Evolutionary conservation across 1,140 invertebrate species (phyloP), one percentile per base, ranked within the genome.

Genomic region (Brachionus rotundiformis): DNA sequence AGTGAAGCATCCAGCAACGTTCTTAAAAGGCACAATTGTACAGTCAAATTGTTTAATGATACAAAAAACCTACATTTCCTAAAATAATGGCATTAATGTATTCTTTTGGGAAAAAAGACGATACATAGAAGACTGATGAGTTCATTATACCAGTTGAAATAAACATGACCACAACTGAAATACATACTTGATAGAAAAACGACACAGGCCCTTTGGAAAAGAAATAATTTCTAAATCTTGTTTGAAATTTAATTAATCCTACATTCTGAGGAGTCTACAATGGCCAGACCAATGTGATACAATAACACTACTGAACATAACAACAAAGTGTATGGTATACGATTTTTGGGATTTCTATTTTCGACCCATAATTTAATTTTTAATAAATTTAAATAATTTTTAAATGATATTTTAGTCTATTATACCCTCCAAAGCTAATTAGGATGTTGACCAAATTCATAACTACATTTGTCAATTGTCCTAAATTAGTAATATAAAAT

Each of bases 61-160:
- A n/a, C n/a, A n/a, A n/a, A n/a, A n/a, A n/a, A 54, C 25, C 33
- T 59, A 79, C 76, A 79, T 79, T 79, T 54, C 76, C 76, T 16
- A 79, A 41, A 19, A 79, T 41, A 33, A 79, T 79, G 19, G 76
- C 76, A 63, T 79, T 79, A 10, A 79, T 54, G 54, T 79, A 79
- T 23, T 79, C 76, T 7, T 10, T 33, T 25, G 76, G 76, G 13
- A 59, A 79, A 39, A 79, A 33, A 27, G 76, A 79, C 2, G 76
- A 54, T 19, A 79, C 23, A 23, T 79, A 79, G 76, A 59, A 79
- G 7, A 79, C 76, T 1, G 31, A 79, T 8, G 76, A 79, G 25
- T 59, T 54, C 47, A 79, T 54, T 29, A 79, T 79, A 41, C 76
- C 76, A 23, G 76, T 79, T 54, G 76, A 54, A 19, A 36, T 63